Evolutionary conservation across 2,888 invertebrate species (phyloP).

Genomic region (Stenodema calcarata): DNA sequence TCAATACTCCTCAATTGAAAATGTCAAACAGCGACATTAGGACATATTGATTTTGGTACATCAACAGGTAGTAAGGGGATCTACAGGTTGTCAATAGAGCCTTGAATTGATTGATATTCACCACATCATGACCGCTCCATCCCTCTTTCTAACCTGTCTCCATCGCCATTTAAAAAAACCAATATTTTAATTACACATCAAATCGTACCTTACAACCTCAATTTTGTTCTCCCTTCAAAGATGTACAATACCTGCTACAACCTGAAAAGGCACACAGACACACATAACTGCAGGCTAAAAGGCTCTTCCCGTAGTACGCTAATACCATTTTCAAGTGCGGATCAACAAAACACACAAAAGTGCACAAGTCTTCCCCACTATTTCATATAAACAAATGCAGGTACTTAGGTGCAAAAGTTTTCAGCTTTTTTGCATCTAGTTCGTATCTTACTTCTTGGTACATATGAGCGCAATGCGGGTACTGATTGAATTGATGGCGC

Average conservation of each 20-base stretch:
- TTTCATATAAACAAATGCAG: neutral
- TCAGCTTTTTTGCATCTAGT: conserved; percentile 10
- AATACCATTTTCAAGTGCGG: conserved; percentile 19
- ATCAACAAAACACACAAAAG: conserved; percentile 42
- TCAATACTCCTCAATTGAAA: too few relatives aligned
- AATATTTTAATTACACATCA: neutral
- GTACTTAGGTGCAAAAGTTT: conserved; percentile 18
- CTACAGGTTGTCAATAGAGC: too few relatives aligned
- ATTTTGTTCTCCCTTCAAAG: neutral
- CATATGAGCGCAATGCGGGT: conserved; percentile 52
- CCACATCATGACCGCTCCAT: too few relatives aligned
- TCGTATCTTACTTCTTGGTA: conserved; percentile 52
- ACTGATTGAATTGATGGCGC: conserved; percentile 51
- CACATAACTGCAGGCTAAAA: conserved; percentile 5
- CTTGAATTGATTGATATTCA: too few relatives aligned
- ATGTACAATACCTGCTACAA: neutral
- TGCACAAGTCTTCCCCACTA: conserved; percentile 10
- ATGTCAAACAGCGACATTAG: too few relatives aligned
- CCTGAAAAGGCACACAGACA: neutral
- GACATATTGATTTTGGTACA: too few relatives aligned
- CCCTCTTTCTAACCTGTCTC: too few relatives aligned
- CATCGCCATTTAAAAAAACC: too few relatives aligned
- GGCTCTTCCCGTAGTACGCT: neutral
- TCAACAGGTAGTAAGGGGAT: too few relatives aligned
- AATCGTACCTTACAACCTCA: neutral